A percentile compares a stretch with the other conserved stretches of the same genome.
Evolutionary conservation across 1,140 invertebrate species (phyloP).

Genomic region (Centruroides sculpturatus): DNA sequence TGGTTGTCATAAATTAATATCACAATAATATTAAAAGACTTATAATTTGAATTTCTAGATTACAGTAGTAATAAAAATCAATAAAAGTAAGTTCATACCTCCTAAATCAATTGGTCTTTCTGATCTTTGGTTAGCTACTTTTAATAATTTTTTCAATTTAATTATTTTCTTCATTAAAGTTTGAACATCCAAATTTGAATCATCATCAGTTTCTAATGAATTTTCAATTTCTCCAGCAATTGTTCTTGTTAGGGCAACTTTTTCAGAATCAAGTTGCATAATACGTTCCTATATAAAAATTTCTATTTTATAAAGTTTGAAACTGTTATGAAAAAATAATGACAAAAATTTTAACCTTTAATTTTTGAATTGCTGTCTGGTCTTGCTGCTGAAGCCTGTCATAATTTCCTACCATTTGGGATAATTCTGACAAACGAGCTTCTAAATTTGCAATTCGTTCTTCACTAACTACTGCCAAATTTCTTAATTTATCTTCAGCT

Average conservation of each 20-base stretch:
- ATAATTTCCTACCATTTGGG: constrained; percentile 58
- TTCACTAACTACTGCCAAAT: constrained; percentile 40
- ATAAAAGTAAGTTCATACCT: background rate
- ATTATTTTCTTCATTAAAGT: constrained; percentile 26
- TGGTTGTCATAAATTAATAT: too few relatives aligned
- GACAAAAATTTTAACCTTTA: constrained; percentile 35
- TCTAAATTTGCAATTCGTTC: constrained; percentile 60
- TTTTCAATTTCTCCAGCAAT: too few relatives aligned
- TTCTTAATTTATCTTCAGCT: constrained; percentile 24
- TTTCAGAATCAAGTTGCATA: constrained; percentile 6
- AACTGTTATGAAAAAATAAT: too few relatives aligned
- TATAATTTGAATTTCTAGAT: too few relatives aligned
- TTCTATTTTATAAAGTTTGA: background rate
- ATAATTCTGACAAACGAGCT: constrained; percentile 59
- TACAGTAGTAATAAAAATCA: too few relatives aligned
- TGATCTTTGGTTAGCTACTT: constrained; percentile 26
- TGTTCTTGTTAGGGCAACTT: too few relatives aligned
- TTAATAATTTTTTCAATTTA: constrained; percentile 26
- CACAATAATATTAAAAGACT: too few relatives aligned
- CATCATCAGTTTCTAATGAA: constrained; percentile 8
- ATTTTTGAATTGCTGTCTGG: constrained; percentile 52
- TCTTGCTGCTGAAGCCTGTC: constrained; percentile 55
- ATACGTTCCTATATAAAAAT: constrained; percentile 1
- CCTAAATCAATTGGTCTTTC: constrained; percentile 28
- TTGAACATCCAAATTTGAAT: constrained; percentile 26